Percentiles rank a stretch among this genome's conserved stretches.
These are phyloP conservation scores for Heliopora coerulea DNA, from an alignment of 92 coral and sea anemone species.

Conservation along the genomic window DNA sequence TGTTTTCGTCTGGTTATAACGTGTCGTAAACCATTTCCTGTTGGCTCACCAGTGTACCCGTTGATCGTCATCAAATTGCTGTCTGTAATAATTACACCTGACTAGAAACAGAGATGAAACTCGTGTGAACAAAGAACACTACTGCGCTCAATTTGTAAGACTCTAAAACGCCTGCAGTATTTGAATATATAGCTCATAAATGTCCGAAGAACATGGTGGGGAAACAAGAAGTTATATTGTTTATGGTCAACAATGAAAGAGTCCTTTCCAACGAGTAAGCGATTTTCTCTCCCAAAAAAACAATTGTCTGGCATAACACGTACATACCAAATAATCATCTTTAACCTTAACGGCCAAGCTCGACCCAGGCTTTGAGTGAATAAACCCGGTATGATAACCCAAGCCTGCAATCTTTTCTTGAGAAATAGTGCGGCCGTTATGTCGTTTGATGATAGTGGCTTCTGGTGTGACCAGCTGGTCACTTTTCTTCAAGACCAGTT, in stretches of 20 bases:
- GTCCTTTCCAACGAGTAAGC: too few species aligned
- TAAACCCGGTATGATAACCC: slow-evolving; percentile 16
- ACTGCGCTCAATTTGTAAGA: background rate
- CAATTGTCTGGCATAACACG: too few species aligned
- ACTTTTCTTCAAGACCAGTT: slow-evolving; percentile 32
- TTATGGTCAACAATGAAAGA: too few species aligned
- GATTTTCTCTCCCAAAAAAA: too few species aligned
- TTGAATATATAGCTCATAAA: too few species aligned
- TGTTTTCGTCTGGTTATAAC: slow-evolving; percentile 19
- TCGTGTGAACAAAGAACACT: background rate
- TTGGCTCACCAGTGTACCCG: background rate
- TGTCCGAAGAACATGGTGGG: too few species aligned
- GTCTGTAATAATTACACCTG: slow-evolving; percentile 14
- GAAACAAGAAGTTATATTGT: too few species aligned
- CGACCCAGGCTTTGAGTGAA: slow-evolving; percentile 18
- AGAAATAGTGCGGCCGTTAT: slow-evolving; percentile 30
- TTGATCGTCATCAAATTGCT: slow-evolving; percentile 16
- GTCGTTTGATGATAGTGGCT: slow-evolving; percentile 44
- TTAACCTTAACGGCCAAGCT: slow-evolving; percentile 22
- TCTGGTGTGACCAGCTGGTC: slow-evolving; percentile 38
- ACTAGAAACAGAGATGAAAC: background rate
- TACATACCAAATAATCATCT: slow-evolving; percentile 33
- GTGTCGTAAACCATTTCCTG: background rate
- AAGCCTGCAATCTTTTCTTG: slow-evolving; percentile 19
- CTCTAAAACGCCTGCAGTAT: too few species aligned